Evolutionary conservation across 2,113 vertebrate genomes (phyloP), one percentile per base, ranked within the genome.

Genomic region (Burhinus oedicnemus): DNA sequence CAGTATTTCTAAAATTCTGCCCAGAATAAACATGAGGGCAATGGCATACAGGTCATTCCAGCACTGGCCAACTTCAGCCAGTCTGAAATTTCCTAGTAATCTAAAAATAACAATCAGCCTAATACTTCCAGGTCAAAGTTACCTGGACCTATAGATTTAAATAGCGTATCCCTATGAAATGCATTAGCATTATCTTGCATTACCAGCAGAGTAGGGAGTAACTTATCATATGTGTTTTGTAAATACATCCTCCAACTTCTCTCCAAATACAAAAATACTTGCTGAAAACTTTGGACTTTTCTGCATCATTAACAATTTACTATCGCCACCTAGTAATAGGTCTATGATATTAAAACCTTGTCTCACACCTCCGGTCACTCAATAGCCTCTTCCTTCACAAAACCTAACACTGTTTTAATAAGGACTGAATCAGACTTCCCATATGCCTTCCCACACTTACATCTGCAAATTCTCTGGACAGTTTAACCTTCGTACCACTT

Each of bases 261-360:
- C 29, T 42, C 49, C 70, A 38, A 11, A 42, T 2, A 36, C 18
- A 51, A 49, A 60, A 85, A 20, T 26, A 54, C 55, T 38, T 32
- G 17, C 29, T 32, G 68, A 49, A 69, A 85, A 83, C 72, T 54
- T 42, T 42, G 27, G 69, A 13, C 71, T 68, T 36, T 68, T 44
- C 69, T 51, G 45, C 51, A 51, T 8, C 77, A 52, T 66, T 78
- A 64, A 38, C 80, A 87, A 92, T 64, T 96, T 74, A 34, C 91
- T 94, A 36, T 78, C 21, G 83, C 95, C 95, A 96, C 83, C 94
- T 96, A 92, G 93, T 82, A 95, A 83, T 2, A 40, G 30, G 27
- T 52, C n/a, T 13, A 6, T 21, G 55, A 60, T 18, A 94, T 32
- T 83, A 51, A 93, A 94, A 13, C n/a, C 58, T 83, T 26, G 19